Evolutionary conservation across 1,140 invertebrate species (phyloP).

Genomic region (Trigoniulus corallinus): DNA sequence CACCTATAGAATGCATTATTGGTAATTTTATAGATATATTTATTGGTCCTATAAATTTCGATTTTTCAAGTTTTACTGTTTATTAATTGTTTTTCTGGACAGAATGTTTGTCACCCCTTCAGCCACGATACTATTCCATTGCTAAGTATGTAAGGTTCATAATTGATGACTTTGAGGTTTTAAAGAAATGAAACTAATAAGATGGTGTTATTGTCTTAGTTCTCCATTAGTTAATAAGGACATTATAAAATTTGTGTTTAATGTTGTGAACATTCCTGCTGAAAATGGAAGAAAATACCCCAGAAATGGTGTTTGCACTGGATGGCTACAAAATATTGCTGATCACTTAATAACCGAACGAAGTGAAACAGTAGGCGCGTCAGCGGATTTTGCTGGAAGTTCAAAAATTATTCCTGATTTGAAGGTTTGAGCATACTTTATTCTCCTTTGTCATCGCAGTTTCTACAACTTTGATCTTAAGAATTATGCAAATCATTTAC

Average conservation of each 20-base stretch:
- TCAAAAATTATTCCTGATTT: too few relatives aligned
- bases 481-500: too few relatives aligned
- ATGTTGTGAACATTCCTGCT: constrained; percentile 33
- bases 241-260: constrained; percentile 47
- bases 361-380: too few relatives aligned
- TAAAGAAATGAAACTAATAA: constrained; percentile 14
- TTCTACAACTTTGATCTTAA: too few relatives aligned
- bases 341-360: too few relatives aligned
- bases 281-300: constrained; percentile 24
- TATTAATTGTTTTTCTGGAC: constrained; percentile 25
- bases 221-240: constrained; percentile 10
- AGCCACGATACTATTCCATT: constrained; percentile 63
- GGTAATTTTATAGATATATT: constrained; percentile 14
- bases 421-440: too few relatives aligned
- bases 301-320: constrained; percentile 45
- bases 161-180: constrained; percentile 27
- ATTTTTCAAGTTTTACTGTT: not conserved
- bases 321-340: constrained; percentile 41
- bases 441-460: too few relatives aligned
- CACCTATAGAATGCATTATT: constrained; percentile 36
- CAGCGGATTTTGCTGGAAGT: too few relatives aligned
- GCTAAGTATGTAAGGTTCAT: too few relatives aligned
- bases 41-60: too few relatives aligned
- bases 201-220: constrained; percentile 12
- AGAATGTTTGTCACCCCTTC: constrained; percentile 50